Base-by-base conservation (phyloP, 2,888 invertebrate species). In the Megamerina dolium region DNA sequence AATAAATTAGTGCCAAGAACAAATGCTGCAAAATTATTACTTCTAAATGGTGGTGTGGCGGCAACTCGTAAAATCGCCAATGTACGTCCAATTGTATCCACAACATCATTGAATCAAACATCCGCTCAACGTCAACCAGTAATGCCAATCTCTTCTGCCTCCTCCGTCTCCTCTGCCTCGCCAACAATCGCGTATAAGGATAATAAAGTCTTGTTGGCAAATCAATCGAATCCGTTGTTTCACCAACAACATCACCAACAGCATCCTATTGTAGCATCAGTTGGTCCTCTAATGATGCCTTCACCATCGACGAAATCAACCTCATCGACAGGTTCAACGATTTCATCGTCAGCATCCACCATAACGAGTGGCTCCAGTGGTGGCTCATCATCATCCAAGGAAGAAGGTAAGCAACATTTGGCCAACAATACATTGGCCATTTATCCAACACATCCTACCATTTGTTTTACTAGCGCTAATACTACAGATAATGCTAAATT, bases 271-370 rank as follows among this genome's bases (percentile, higher is more conserved):
- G 16, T 32, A 14, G 39, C 50, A 8, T 53, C 50, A 32, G 45
- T 45, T 13, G 8, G 10, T 8, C 10, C 23, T 10, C 6, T 50
- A 16, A 61, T 65, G 53, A 58, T 68, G 59, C 64, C 66, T 36
- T 65, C 66, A 36, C 66, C 68, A 3, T 64, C 63, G 32, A 55
- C 59, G 13, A 70, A 68, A 51, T 68, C 68, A 3, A 63, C 65
- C 34, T 66, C 68, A 34, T 63, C 63, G 29, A 61, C 69, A 21
- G 62, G 65, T 42, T 60, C 64, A 17, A 62, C 65, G 37, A 60
- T 60, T 41, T 60, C 63, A 42, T 59, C 64, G 23, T 56, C 63
- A 13, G 52, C 60, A 42, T 51, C 61, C 12, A 50, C 50, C 30
- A 44, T 39, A 26, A 48, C 45, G 46, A 45, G 30, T n/a, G 36